Evolutionary conservation across 2,113 vertebrate genomes (phyloP).

Genomic region (Pteronura brasiliensis): DNA sequence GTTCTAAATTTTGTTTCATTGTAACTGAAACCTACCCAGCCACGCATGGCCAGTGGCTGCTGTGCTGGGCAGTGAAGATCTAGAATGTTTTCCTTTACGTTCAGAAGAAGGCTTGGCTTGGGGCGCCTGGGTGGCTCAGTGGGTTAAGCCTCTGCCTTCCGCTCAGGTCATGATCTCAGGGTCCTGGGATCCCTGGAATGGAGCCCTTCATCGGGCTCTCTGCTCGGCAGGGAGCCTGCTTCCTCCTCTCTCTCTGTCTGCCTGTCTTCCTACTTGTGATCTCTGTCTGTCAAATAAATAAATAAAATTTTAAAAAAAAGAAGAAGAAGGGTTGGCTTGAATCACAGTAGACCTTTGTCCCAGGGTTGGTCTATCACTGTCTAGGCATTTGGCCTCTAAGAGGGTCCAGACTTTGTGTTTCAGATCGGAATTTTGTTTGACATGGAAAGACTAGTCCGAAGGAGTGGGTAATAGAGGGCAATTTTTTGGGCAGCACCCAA

Average conservation of each 20-base stretch:
- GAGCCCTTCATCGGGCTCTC: too few species aligned
- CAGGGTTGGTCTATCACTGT: rapidly evolving
- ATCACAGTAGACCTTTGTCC: not conserved
- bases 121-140: too few species aligned
- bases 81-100: not conserved
- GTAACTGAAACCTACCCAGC: not conserved
- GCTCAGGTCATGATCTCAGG: too few species aligned
- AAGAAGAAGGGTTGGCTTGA: too few species aligned
- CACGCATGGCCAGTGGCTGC: not conserved
- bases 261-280: too few species aligned
- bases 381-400: not conserved
- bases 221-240: too few species aligned
- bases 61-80: rapidly evolving
- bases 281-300: too few species aligned
- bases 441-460: rapidly evolving
- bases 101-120: too few species aligned
- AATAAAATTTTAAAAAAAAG: too few species aligned
- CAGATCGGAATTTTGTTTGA: not conserved
- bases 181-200: too few species aligned
- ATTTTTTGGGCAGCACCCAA: not conserved
- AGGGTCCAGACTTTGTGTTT: not conserved
- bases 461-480: not conserved
- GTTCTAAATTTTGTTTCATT: not conserved
- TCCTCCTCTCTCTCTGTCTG: too few species aligned
- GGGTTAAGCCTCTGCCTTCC: too few species aligned